A percentile compares a stretch with the other conserved stretches of the same genome.
These are phyloP conservation scores for Folsomia manolachei DNA, from an alignment of 2,888 invertebrate genomes.

Conservation along the genomic window DNA sequence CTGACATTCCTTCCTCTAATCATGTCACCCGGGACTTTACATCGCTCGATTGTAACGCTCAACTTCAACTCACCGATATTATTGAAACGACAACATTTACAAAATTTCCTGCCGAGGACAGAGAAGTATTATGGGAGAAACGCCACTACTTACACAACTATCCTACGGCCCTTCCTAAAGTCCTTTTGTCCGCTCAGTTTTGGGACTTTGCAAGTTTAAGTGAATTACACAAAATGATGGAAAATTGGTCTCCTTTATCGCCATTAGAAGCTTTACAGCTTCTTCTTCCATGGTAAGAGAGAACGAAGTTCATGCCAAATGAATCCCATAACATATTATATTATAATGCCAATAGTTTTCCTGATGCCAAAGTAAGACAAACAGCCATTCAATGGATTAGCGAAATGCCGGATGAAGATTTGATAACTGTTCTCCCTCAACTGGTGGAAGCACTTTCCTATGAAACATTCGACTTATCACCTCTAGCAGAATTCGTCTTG, in stretches of 20 bases:
- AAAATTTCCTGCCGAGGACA: constrained; percentile 54
- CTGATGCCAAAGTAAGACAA: constrained; percentile 81
- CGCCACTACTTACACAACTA: constrained; percentile 81
- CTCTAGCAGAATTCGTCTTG: constrained; percentile 75
- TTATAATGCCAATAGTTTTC: constrained; percentile 66
- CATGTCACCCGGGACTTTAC: constrained; percentile 63
- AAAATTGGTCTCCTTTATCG: constrained; percentile 79
- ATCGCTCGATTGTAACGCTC: constrained; percentile 77
- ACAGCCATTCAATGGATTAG: constrained; percentile 80
- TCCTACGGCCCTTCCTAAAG: constrained; percentile 81
- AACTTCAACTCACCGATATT: constrained; percentile 68
- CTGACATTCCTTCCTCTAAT: constrained; percentile 57
- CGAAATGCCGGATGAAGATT: constrained; percentile 76
- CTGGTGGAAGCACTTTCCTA: constrained; percentile 84
- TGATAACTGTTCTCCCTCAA: constrained; percentile 90
- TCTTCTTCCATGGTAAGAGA: constrained; percentile 77
- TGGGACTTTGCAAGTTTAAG: constrained; percentile 88
- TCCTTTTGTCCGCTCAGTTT: constrained; percentile 75
- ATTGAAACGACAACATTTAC: constrained; percentile 74
- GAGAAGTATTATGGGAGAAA: constrained; percentile 83
- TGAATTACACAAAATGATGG: constrained; percentile 81
- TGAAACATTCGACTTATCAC: constrained; percentile 86
- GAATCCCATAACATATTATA: neutral
- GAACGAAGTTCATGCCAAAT: neutral
- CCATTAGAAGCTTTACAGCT: constrained; percentile 89